Base-by-base conservation (phyloP, 1,140 invertebrate species). In the Drosophila kepulauana region DNA sequence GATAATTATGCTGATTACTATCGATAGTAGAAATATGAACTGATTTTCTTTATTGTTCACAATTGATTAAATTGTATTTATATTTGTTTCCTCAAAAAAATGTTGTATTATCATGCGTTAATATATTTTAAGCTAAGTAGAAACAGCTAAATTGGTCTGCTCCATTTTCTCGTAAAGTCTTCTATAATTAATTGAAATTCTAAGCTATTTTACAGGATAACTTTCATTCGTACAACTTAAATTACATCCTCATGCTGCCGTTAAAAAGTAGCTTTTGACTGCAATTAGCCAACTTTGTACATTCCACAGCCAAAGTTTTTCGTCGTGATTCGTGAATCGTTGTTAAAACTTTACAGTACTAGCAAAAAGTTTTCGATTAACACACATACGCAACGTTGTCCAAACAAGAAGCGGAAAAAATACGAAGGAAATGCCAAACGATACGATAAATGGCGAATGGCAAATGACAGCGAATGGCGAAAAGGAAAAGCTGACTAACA, bases 271-370 rank as follows among this genome's bases (percentile, higher is more conserved):
- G 41, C 13, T 56, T 28, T 64, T 28, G 59, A 46, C 28, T 57
- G 43, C 45, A 72, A 72, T 72, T 72, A 58, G 52, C 30, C 69
- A 64, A 64, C 52, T 72, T 72, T 58, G 15, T 16, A 4, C 51
- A 49, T 51, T 51, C 20, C 13, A 33, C 62, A 62, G 3, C 4
- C 4, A 61, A 61, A 48, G 43, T 61, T 61, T 48, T 61, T 6
- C 5, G 5, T 13, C 56, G n/a, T 61, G 58, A 46, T 33, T 48
- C 20, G 46, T 65, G n/a, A 28, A 35, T 41, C 11, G 48, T 15
- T 52, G 49, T 52, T 38, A 64, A 52, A 64, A 52, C 5, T 51
- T 64, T 54, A 8, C 48, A 15, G 16, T 54, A 8, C 28, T 6
- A 10, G 10, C 6, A 11, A 15, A 57, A 49, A 62, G 46, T 35